phyloP scores from a whole-genome alignment of 2,797 vertebrate genomes.

The Gallinago nigripennis region DNA sequence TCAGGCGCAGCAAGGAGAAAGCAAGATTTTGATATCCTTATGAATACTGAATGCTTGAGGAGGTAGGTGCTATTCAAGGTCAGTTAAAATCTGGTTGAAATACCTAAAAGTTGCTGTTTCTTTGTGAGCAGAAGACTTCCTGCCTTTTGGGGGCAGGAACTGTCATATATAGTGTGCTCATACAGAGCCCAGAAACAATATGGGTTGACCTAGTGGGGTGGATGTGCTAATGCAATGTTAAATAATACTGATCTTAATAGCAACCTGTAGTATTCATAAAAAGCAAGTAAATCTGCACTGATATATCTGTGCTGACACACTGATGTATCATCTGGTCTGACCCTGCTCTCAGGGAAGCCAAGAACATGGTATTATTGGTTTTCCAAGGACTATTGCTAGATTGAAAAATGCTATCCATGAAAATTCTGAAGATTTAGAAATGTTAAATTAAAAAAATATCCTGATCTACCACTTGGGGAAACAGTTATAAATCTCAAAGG shows the following conservation, averaged over 20 bases:
- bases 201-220: neutral
- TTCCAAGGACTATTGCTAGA: neutral
- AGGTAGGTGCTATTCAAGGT: constrained; percentile 31
- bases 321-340: neutral
- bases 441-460: neutral
- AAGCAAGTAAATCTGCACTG: neutral
- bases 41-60: constrained; percentile 43
- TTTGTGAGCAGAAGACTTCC: neutral
- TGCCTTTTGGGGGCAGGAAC: neutral
- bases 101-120: constrained; percentile 30
- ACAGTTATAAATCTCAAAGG: neutral
- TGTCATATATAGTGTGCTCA: neutral
- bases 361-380: neutral
- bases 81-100: neutral
- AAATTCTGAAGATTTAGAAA: neutral
- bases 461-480: neutral
- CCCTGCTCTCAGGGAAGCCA: neutral
- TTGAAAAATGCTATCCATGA: neutral
- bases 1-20: constrained; percentile 1
- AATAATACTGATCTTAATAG: neutral
- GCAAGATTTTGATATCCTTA: constrained; percentile 49
- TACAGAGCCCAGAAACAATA: neutral
- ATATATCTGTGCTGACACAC: neutral
- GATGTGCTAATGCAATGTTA: neutral
- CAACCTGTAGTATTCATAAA: neutral